These are phyloP conservation scores for Microtus richardsoni DNA, from an alignment of 2,113 vertebrate genomes.

Conservation along the genomic window DNA sequence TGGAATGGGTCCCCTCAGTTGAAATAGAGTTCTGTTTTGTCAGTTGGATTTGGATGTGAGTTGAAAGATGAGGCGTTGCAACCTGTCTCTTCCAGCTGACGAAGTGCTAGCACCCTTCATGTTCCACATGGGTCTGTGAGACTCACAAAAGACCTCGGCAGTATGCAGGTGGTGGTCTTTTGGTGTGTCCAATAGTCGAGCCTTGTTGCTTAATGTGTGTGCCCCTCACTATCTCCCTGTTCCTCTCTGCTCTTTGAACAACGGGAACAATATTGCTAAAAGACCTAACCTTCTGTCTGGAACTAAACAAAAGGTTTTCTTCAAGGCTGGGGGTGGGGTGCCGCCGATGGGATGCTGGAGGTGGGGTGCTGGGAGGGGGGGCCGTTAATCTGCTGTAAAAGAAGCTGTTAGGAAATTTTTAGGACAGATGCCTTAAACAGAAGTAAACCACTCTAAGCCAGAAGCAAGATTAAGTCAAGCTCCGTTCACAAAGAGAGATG, in stretches of 20 bases:
- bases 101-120: background rate
- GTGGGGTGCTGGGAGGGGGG: background rate
- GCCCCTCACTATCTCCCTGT: background rate
- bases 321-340: background rate
- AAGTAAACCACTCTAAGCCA: background rate
- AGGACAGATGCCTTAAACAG: background rate
- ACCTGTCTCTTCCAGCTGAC: background rate
- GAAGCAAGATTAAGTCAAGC: background rate
- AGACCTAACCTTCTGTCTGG: background rate
- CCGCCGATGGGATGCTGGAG: background rate
- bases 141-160: background rate
- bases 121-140: background rate
- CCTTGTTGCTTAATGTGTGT: background rate
- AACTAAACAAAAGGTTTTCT: background rate
- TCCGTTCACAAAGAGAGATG: background rate
- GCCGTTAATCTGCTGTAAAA: background rate
- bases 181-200: background rate
- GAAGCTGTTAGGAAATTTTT: background rate
- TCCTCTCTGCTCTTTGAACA: background rate
- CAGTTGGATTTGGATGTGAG: background rate
- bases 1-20: slow-evolving; percentile 49
- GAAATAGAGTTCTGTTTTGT: slow-evolving; percentile 23
- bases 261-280: background rate
- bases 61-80: background rate
- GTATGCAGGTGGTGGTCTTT: background rate